Percentiles rank a stretch among this genome's conserved stretches.
Conservation (phyloP, 2,888 invertebrate genomes). For the Zaprionus bogoriensis region DNA sequence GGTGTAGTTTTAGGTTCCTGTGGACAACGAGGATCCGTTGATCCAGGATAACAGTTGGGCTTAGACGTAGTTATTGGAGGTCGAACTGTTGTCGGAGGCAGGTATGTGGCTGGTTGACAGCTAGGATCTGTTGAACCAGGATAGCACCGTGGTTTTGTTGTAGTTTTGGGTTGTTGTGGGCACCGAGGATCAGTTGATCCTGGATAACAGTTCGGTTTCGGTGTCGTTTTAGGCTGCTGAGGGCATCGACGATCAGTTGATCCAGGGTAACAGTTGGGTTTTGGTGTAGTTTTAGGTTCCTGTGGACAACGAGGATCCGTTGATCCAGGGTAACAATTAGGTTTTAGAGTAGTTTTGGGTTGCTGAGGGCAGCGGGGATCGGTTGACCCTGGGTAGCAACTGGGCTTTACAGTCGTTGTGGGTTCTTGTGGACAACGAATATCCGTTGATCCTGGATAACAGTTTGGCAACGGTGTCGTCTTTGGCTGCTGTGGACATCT, state of each 20-base stretch:
- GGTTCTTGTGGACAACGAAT: background rate
- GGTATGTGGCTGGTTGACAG: background rate
- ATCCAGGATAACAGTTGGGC: background rate
- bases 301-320: background rate
- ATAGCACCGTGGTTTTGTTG: background rate
- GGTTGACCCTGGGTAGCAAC: slow-evolving; percentile 59
- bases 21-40: background rate
- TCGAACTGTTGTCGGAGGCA: background rate
- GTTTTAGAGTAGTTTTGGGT: background rate
- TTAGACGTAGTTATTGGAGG: background rate
- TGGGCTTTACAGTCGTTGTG: background rate
- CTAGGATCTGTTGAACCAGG: background rate
- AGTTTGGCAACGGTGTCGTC: background rate
- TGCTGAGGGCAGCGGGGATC: slow-evolving; percentile 72
- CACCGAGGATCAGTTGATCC: slow-evolving; percentile 73
- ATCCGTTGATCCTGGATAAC: background rate
- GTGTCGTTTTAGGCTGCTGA: background rate
- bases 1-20: background rate
- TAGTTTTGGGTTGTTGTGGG: background rate
- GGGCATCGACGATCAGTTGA: slow-evolving; percentile 68
- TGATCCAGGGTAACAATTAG: background rate
- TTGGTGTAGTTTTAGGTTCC: background rate
- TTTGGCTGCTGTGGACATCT: background rate
- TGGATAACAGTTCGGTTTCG: slow-evolving; percentile 67
- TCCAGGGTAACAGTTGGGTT: background rate